Evolutionary conservation across 2,888 invertebrate genomes (phyloP).

Genomic region (Serrognathus titanus): DNA sequence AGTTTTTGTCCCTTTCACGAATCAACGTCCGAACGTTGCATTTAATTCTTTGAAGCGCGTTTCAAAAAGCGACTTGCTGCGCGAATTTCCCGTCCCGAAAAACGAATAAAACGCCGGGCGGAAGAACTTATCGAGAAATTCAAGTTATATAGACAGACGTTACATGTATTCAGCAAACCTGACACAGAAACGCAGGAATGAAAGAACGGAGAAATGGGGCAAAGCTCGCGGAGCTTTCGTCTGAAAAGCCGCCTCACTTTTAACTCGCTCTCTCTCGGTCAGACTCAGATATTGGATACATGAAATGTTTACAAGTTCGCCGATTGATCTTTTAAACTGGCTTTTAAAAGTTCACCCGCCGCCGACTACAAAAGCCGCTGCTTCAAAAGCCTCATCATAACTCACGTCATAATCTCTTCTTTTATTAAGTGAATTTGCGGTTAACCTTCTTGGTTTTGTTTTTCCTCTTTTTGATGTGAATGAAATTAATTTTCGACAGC

Average conservation of each 20-base stretch:
- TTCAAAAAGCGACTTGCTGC: slow-evolving; percentile 24
- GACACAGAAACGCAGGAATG: slow-evolving; percentile 25
- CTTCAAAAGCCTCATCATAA: not conserved
- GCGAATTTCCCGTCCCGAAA: slow-evolving; percentile 31
- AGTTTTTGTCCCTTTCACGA: too few relatives aligned
- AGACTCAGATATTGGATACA: slow-evolving; percentile 26
- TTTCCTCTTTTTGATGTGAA: too few relatives aligned
- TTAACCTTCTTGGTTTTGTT: too few relatives aligned
- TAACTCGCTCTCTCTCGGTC: slow-evolving; percentile 29
- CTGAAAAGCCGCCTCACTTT: slow-evolving; percentile 25
- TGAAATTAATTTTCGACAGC: too few relatives aligned
- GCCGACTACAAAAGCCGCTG: not conserved
- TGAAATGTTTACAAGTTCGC: slow-evolving; percentile 38
- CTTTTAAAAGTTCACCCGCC: slow-evolving; percentile 25
- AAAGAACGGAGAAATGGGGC: slow-evolving; percentile 33
- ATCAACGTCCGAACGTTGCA: not conserved
- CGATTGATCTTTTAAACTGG: slow-evolving; percentile 36
- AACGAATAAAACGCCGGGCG: slow-evolving; percentile 25
- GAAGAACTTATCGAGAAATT: slow-evolving; percentile 34
- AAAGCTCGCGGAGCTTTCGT: slow-evolving; percentile 30
- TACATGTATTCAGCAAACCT: slow-evolving; percentile 27
- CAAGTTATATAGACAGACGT: slow-evolving; percentile 34
- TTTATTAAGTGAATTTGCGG: too few relatives aligned
- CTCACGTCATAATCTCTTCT: not conserved
- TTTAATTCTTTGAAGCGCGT: slow-evolving; percentile 4